Conservation (phyloP, 2,797 vertebrate species). For the Streptopelia turtur region DNA sequence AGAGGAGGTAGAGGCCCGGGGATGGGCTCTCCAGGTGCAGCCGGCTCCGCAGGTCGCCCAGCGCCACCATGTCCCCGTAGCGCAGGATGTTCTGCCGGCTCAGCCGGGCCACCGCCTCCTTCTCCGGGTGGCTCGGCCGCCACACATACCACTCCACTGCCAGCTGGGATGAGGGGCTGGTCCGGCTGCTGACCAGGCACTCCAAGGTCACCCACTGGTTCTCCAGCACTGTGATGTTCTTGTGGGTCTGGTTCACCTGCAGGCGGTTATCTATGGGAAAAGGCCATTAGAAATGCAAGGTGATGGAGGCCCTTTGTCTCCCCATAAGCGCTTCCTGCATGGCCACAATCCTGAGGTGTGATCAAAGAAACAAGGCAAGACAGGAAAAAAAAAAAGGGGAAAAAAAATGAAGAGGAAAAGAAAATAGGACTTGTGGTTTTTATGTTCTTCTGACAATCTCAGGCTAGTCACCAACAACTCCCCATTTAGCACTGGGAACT, state of each 20-base stretch:
- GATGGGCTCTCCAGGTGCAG: conserved; percentile 77
- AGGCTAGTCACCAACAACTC: not conserved
- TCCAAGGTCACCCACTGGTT: conserved; percentile 79
- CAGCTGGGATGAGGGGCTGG: conserved; percentile 75
- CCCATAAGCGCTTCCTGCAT: not conserved
- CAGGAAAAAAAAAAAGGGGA: not conserved
- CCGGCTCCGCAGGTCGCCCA: conserved; percentile 61
- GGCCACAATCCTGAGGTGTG: not conserved
- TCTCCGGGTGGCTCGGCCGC: conserved; percentile 73
- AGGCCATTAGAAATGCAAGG: not conserved
- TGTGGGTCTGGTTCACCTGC: conserved; percentile 78
- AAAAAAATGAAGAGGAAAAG: not conserved
- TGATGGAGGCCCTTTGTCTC: not conserved
- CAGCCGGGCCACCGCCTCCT: conserved; percentile 69
- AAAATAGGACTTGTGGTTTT: not conserved
- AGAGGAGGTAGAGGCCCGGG: conserved; percentile 79
- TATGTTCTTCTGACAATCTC: not conserved
- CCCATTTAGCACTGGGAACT: not conserved
- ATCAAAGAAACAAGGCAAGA: not conserved
- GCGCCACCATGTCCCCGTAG: conserved; percentile 46
- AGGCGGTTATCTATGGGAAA: conserved; percentile 75
- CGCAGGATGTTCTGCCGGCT: conserved; percentile 73
- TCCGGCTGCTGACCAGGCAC: conserved; percentile 79
- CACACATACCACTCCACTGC: conserved; percentile 78
- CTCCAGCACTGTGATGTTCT: conserved; percentile 78